Base-by-base conservation (phyloP, 2,888 invertebrate genomes). In the Dromius quadrimaculatus region DNA sequence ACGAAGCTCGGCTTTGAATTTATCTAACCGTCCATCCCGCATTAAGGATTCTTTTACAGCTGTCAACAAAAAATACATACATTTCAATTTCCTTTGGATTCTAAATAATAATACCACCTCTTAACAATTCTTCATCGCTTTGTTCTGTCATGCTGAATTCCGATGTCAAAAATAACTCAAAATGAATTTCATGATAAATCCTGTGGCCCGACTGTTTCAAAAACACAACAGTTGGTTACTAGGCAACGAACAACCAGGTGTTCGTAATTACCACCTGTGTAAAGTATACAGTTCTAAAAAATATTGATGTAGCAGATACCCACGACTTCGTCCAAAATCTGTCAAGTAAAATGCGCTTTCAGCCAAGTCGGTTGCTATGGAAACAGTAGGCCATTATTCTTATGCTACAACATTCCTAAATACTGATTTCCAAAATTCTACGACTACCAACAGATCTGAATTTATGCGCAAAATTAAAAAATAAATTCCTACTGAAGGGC, bases 41-140 rank as follows among this genome's bases (percentile, higher is more conserved):
- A 78, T 76, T 43, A 83, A 73, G 1, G 81, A 80, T 59, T 81
- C 80, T 75, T 80, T 82, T 15, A 83, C 81, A 20, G 82, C 82
- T 83, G 65, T 19, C 17, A 50, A 65, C 6, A 34, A 5, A 47
- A 5, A 38, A 38, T 3, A 9, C 57, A 57, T 11, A 23, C 13
- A 28, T 28, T 28, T 28, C 28, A 6, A 36, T 36, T 36, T 36
- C n/a, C 2, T 45, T 9, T 13, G 28, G 5, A 45, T 38, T 45
- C 3, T 4, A 9, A 23, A 20, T 15, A 19, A 36, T 20, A 57
- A 57, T 74, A 13, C 28, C 76, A 81, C 81, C 81, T 74, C 80
- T 77, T 32, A 81, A 74, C 50, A 82, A 74, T 74, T 80, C 79
- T 36, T 74, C 73, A 76, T 81, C 80, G 20, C 78, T 76, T 57